Evolutionary conservation across 2,113 vertebrate genomes (phyloP), one percentile per base, ranked within the genome.

Genomic region (Antennarius striatus): DNA sequence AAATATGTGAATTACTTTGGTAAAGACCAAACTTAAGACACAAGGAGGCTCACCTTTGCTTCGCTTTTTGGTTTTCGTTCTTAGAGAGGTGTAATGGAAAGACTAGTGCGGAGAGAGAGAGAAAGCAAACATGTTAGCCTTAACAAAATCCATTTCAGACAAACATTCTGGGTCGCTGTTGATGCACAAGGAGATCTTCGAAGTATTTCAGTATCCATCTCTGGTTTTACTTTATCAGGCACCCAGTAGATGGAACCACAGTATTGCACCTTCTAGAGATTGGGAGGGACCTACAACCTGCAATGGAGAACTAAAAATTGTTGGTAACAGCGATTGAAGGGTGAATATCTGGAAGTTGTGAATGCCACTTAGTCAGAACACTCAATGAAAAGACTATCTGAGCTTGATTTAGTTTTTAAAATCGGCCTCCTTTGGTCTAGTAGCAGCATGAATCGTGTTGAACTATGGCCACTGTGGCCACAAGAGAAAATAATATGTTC

Each of bases 11-110:
- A 52, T 56, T n/a, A 32, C 17, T 30, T 22, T 22, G 22, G 32
- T 46, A 28, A 69, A 29, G 15, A 39, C n/a, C 10, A n/a, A 14
- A 52, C 12, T 30, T 3, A 3, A 47, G 16, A 42, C n/a, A 73
- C 7, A 3, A n/a, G 10, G 3, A 5, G 14, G 1, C 60, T 82
- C 92, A 97, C 95, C 95, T 95, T 95, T 95, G 78, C 93, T 93
- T 93, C 94, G 94, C 91, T 93, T 96, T 92, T 93, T 95, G 93
- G 92, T 93, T 94, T 95, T 97, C 58, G 93, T 93, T 91, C 94
- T 94, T 92, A 95, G 85, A 75, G 95, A 96, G 82, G 94, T 92
- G 83, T 95, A 95, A 89, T 95, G 94, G 81, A 96, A 95, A 80
- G 94, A 94, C 96, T 97, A 83, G 1, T 89, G 32, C 75, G 68